phyloP scores from a whole-genome alignment of 2,113 vertebrate genomes.

The Onychostruthus taczanowskii region DNA sequence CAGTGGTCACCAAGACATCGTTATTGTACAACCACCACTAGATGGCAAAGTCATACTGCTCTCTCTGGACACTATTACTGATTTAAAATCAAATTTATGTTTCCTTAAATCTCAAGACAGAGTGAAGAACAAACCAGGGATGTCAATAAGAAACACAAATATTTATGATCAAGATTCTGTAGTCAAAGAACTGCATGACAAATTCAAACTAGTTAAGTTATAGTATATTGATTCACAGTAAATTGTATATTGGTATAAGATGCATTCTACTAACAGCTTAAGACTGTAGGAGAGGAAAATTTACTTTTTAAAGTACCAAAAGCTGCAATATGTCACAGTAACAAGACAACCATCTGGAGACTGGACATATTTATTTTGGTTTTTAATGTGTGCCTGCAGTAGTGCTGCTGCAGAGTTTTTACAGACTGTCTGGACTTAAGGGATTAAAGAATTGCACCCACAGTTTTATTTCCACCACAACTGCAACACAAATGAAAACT shows the following conservation, averaged over 20 bases:
- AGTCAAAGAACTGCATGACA: neutral
- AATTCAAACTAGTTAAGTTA: neutral
- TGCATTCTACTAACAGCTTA: neutral
- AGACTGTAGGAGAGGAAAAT: neutral
- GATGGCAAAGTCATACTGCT: constrained; percentile 73
- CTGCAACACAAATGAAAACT: neutral
- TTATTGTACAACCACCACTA: constrained; percentile 59
- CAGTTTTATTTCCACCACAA: neutral
- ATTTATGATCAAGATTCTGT: neutral
- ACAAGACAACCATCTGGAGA: neutral
- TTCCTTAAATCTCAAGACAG: neutral
- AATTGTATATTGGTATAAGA: neutral
- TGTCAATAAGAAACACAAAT: neutral
- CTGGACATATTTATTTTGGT: neutral
- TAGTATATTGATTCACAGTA: neutral
- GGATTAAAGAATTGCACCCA: constrained; percentile 4
- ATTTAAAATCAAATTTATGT: neutral
- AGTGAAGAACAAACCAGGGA: neutral
- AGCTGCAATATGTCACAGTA: neutral
- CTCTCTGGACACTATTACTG: neutral
- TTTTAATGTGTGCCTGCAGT: neutral
- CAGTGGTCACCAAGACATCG: neutral
- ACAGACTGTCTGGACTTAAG: neutral
- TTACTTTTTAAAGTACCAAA: neutral
- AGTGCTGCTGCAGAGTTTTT: neutral